These are phyloP conservation scores for Cyrtorhinus lividipennis DNA, from an alignment of 1,140 invertebrate species.

Conservation along the genomic window DNA sequence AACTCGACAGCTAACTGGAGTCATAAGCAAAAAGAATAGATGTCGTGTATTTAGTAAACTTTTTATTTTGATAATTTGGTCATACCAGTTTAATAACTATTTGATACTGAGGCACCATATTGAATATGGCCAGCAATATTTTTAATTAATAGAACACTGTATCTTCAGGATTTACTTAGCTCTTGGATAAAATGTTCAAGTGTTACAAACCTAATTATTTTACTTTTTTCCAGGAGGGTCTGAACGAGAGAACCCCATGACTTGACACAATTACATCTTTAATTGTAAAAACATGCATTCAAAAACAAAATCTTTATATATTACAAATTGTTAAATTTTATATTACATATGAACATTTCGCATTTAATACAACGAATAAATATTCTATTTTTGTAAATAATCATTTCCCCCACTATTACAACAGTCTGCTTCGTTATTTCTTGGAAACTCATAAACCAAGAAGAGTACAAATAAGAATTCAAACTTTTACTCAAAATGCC, in stretches of 20 bases:
- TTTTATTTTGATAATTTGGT: slow-evolving; percentile 5
- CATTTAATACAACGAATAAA: slow-evolving; percentile 10
- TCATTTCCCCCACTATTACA: not conserved
- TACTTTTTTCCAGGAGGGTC: not conserved
- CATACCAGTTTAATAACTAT: slow-evolving; percentile 8
- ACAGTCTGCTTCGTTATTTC: slow-evolving; percentile 6
- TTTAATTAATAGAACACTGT: not conserved
- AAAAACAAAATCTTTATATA: slow-evolving; percentile 3
- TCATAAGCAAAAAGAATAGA: not conserved
- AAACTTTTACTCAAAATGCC: not conserved
- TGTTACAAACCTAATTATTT: not conserved
- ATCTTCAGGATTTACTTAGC: not conserved
- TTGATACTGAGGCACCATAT: slow-evolving; percentile 9
- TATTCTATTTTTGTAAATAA: slow-evolving; percentile 9
- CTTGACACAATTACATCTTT: not conserved
- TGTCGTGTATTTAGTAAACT: not conserved
- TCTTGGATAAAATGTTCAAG: not conserved
- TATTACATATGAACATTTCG: slow-evolving; percentile 10
- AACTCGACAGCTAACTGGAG: not conserved
- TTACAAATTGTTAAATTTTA: slow-evolving; percentile 10
- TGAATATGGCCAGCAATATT: slow-evolving; percentile 3
- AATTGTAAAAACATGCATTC: slow-evolving; percentile 3
- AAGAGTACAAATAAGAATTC: not conserved
- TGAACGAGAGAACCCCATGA: not conserved
- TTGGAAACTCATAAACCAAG: not conserved